Base-by-base conservation (phyloP, 2,888 invertebrate genomes). In the Drosophila sordidula region DNA sequence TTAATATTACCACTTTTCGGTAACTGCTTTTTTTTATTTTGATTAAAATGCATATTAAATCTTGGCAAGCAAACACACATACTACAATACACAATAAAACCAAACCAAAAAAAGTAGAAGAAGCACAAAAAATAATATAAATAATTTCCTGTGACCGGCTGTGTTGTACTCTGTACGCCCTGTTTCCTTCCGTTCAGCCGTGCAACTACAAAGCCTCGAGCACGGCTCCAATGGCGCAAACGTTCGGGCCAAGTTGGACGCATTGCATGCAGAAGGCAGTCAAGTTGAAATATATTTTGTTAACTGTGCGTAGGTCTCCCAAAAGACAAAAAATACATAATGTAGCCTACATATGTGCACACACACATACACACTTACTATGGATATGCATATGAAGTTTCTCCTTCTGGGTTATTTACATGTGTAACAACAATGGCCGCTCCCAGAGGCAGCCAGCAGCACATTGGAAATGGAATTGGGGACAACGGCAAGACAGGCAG, bases 41-140 rank as follows among this genome's bases (percentile, higher is more conserved):
- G 84, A 89, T 85, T 85, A 85, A 85, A 85, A 80, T 84, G 69
- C 79, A 88, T 84, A 87, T 89, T 78, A 87, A 87, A 83, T 83
- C 75, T 75, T 67, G 74, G 66, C 77, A 70, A 56, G 68, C 50
- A 64, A 56, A 51, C 62, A 45, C 65, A 47, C 39, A 45, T 22
- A 26, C 26, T 16, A 50, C 26, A 45, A 54, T 57, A 46, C 36
- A 72, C 16, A 57, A 59, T 41, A 58, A 38, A 18, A 41, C 39
- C 61, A 54, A 45, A 52, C 32, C 8, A 50, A 56, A 45, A 56
- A 66, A 67, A 62, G 49, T 59, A 58, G 56, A 72, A 46, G 54
- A 72, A 58, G 47, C 70, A 78, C 68, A 78, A 72, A 72, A 83
- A 85, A 87, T 87, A 85, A 87, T 80, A 88, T 87, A 89, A 85